A percentile compares a stretch with the other conserved stretches of the same genome.
phyloP scores from a whole-genome alignment of 2,888 invertebrate species.

The Macropis europaea region DNA sequence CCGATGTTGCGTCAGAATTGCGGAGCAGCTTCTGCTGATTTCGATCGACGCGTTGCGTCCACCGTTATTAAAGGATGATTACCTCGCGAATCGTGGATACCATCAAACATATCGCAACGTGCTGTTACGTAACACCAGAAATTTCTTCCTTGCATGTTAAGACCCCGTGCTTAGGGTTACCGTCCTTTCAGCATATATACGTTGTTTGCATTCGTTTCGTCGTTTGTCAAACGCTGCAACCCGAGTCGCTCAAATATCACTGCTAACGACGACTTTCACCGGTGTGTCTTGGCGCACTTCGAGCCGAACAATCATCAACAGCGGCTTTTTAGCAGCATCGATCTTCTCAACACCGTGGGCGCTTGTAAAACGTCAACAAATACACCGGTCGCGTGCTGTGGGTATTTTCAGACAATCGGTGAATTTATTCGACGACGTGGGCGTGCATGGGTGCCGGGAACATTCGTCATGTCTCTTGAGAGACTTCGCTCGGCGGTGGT shows the following conservation, averaged over 20 bases:
- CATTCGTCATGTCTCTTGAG: constrained; percentile 14
- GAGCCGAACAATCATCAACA: too few species aligned
- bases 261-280: background rate
- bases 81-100: background rate
- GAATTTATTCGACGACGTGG: constrained; percentile 30
- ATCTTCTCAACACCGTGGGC: constrained; percentile 22
- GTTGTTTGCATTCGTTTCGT: too few species aligned
- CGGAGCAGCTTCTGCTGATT: background rate
- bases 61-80: background rate
- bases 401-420: constrained; percentile 31
- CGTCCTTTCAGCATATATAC: too few species aligned
- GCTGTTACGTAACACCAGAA: background rate
- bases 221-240: constrained; percentile 4
- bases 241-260: background rate
- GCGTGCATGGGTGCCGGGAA: constrained; percentile 7
- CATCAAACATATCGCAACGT: background rate
- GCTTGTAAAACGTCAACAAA: constrained; percentile 22
- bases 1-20: too few species aligned
- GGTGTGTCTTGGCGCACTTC: too few species aligned
- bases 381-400: constrained; percentile 20
- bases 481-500: too few species aligned
- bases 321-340: constrained; percentile 19
- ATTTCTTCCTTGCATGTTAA: background rate
- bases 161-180: too few species aligned
- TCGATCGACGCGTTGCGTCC: background rate